Percentiles rank a stretch among this genome's conserved stretches.
Conservation (phyloP, 2,113 vertebrate species). For the Pithys albifrons region DNA sequence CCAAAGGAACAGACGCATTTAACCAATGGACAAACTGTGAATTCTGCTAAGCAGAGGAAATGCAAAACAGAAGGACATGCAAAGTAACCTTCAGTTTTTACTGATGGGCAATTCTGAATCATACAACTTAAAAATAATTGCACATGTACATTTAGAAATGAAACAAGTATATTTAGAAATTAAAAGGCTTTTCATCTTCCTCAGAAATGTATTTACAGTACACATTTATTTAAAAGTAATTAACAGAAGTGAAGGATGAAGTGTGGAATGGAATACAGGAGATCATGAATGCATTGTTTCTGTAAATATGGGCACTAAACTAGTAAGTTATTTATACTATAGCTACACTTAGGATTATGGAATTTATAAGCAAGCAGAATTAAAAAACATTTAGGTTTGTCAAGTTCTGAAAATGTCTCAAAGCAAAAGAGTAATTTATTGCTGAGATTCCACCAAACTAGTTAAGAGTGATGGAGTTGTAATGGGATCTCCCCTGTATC, state of each 20-base stretch:
- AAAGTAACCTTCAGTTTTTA: background rate
- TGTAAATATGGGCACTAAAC: background rate
- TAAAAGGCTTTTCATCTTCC: background rate
- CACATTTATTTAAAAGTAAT: background rate
- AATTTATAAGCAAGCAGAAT: background rate
- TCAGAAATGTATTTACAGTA: background rate
- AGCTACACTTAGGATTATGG: background rate
- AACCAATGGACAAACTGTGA: background rate
- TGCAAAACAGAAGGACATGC: background rate
- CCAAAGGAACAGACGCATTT: background rate
- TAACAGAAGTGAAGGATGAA: background rate
- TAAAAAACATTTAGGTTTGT: background rate
- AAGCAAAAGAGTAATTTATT: background rate
- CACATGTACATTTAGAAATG: background rate
- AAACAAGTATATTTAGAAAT: background rate
- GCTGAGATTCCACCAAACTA: background rate
- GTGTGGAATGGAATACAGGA: background rate
- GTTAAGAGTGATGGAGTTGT: background rate
- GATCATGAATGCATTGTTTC: background rate
- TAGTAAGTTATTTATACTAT: background rate
- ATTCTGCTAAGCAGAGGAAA: background rate
- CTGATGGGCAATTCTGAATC: background rate
- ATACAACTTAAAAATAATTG: background rate
- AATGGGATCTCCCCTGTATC: background rate
- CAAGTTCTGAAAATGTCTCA: background rate